These are phyloP conservation scores for Pipistrellus pygmaeus DNA, from an alignment of 2,797 vertebrate genomes.

Conservation along the genomic window DNA sequence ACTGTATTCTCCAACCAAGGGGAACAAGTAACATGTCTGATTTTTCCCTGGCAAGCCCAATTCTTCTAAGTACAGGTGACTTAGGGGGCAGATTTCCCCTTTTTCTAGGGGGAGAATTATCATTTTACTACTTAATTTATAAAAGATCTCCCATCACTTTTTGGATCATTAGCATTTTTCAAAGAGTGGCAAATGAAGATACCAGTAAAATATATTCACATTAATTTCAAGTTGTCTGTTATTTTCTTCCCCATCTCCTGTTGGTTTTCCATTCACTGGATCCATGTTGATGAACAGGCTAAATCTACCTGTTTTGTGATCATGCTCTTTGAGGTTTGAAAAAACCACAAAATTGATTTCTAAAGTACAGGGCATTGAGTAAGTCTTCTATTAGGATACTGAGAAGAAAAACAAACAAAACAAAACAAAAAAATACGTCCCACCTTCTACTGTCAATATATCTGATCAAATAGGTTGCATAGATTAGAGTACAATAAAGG, in stretches of 20 bases:
- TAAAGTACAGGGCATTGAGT: background rate
- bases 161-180: conserved; percentile 49
- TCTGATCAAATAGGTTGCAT: conserved; percentile 3
- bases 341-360: conserved; percentile 29
- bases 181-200: conserved; percentile 44
- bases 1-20: background rate
- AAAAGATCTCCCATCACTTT: conserved; percentile 7
- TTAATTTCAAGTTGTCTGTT: conserved; percentile 8
- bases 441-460: background rate
- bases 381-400: conserved; percentile 33
- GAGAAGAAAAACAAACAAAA: background rate
- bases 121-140: background rate
- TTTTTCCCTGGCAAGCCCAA: background rate
- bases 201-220: conserved; percentile 58
- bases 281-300: background rate
- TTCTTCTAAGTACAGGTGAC: background rate
- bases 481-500: background rate
- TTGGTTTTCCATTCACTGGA: background rate
- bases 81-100: background rate
- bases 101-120: background rate
- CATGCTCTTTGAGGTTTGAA: background rate
- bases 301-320: background rate
- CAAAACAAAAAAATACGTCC: too few species aligned
- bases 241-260: background rate
- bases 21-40: background rate